phyloP scores from a whole-genome alignment of 2,888 invertebrate species.

The Coenonympha arcania region DNA sequence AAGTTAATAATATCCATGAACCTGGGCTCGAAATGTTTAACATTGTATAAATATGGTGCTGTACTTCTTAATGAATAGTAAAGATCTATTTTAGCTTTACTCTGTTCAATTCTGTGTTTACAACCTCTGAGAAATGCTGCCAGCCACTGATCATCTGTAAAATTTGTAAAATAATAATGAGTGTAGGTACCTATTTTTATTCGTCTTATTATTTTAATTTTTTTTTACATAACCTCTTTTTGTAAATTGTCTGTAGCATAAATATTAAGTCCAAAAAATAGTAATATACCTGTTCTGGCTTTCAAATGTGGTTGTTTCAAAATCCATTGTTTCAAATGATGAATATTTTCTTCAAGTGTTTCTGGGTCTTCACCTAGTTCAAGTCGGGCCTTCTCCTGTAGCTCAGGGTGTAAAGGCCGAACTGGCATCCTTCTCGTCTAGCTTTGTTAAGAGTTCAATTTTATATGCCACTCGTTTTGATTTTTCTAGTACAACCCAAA shows the following conservation, averaged over 20 bases:
- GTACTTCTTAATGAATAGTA: slow-evolving; percentile 67
- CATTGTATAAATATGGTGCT: slow-evolving; percentile 62
- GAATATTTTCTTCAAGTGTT: slow-evolving; percentile 52
- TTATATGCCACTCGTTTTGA: too few relatives aligned
- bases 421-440: neutral
- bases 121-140: slow-evolving; percentile 76
- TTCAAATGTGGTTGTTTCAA: slow-evolving; percentile 65
- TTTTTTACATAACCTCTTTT: too few relatives aligned
- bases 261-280: neutral
- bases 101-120: slow-evolving; percentile 74
- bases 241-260: too few relatives aligned
- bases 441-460: too few relatives aligned
- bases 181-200: too few relatives aligned
- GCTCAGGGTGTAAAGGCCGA: slow-evolving; percentile 29
- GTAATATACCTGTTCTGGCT: slow-evolving; percentile 45
- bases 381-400: slow-evolving; percentile 47
- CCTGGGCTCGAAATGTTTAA: slow-evolving; percentile 38
- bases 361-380: slow-evolving; percentile 69
- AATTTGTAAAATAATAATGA: neutral
- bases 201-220: too few relatives aligned
- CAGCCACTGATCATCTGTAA: slow-evolving; percentile 76
- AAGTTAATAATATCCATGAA: slow-evolving; percentile 38
- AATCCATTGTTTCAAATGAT: slow-evolving; percentile 67
- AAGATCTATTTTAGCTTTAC: slow-evolving; percentile 74
- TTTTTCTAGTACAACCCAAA: too few relatives aligned